Conservation (phyloP, 2,888 invertebrate genomes). For the Andrena camellia region DNA sequence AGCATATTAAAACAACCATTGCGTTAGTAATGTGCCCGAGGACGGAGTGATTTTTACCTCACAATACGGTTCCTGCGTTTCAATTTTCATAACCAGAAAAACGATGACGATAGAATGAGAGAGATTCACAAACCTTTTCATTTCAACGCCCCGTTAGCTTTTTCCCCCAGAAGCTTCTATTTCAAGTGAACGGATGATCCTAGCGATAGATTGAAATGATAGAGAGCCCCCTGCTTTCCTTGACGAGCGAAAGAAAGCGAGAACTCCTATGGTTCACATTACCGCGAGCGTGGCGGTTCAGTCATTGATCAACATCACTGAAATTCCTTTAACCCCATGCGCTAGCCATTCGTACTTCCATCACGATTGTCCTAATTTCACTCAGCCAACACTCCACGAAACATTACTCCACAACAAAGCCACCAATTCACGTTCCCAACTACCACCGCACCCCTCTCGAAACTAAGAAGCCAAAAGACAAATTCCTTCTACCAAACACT, state of each 20-base stretch:
- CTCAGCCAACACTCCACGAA: neutral
- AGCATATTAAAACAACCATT: neutral
- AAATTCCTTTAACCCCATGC: neutral
- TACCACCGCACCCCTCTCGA: neutral
- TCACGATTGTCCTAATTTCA: too few relatives aligned
- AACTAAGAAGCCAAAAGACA: neutral
- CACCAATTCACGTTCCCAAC: neutral
- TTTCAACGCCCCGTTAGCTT: neutral
- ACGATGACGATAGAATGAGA: neutral
- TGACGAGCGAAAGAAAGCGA: constrained; percentile 6
- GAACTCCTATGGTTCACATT: neutral
- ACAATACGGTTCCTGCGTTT: neutral
- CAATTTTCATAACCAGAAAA: neutral
- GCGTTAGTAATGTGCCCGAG: neutral
- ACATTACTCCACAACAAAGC: neutral
- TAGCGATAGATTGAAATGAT: neutral
- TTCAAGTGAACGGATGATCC: neutral
- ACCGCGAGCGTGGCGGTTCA: neutral
- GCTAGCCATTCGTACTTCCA: too few relatives aligned
- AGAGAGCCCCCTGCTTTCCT: constrained; percentile 1
- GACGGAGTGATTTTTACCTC: neutral
- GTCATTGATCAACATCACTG: constrained; percentile 6
- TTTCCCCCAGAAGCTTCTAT: neutral
- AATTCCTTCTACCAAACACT: neutral
- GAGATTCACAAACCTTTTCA: neutral